Conservation (phyloP, 2,113 vertebrate genomes). For the Hydropotes inermis region DNA sequence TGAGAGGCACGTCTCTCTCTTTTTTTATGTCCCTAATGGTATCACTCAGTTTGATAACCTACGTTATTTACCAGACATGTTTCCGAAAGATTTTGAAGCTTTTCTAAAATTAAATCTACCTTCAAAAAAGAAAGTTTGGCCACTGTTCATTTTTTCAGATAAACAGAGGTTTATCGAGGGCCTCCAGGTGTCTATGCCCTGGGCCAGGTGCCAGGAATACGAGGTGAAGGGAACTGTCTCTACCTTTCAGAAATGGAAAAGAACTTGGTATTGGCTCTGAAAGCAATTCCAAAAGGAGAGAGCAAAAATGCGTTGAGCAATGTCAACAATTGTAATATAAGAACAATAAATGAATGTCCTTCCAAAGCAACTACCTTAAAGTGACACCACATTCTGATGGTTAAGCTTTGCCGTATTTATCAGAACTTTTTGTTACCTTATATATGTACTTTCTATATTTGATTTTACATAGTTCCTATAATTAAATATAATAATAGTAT, state of each 20-base stretch:
- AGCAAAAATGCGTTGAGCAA: neutral
- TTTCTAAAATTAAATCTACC: conserved; percentile 48
- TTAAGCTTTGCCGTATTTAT: neutral
- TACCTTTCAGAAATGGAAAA: neutral
- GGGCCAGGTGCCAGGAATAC: conserved; percentile 17
- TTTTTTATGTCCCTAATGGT: neutral
- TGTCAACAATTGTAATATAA: neutral
- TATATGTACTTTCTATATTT: neutral
- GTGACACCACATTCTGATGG: neutral
- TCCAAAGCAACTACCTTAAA: conserved; percentile 4
- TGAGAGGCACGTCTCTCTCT: neutral
- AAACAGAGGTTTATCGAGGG: conserved; percentile 45
- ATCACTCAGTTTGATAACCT: neutral
- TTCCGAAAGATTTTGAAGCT: neutral
- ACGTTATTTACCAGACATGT: neutral
- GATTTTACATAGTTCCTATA: neutral
- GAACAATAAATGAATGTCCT: neutral
- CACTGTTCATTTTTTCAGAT: conserved; percentile 20
- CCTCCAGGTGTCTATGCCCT: neutral
- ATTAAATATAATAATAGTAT: neutral
- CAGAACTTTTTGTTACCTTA: neutral
- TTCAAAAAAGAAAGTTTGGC: neutral
- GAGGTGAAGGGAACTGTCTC: neutral
- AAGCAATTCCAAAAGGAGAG: conserved; percentile 46
- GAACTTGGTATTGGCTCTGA: conserved; percentile 23